These are phyloP conservation scores for Simalia tracyae DNA, from an alignment of 2,797 vertebrate species.

Conservation along the genomic window DNA sequence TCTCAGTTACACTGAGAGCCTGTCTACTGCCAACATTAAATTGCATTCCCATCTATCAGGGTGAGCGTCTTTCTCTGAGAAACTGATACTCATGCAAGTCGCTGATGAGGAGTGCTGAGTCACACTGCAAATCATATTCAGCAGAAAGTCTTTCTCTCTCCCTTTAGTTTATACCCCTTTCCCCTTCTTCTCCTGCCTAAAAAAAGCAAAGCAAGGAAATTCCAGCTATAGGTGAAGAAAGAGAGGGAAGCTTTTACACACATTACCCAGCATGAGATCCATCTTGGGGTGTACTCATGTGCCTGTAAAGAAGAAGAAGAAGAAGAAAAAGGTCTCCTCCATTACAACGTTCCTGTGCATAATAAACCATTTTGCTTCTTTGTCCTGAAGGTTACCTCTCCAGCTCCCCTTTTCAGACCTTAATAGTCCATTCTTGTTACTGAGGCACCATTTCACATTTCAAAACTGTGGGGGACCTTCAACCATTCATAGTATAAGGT, in stretches of 20 bases:
- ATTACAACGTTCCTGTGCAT: no score
- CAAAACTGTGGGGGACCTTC: neutral
- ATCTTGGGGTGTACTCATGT: neutral
- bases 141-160: neutral
- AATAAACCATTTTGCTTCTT: neutral
- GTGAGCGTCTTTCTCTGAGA: neutral
- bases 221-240: neutral
- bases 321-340: neutral
- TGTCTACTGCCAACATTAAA: neutral
- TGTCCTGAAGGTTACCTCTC: neutral
- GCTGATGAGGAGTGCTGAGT: constrained; percentile 23
- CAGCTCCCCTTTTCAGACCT: neutral
- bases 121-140: constrained; percentile 1
- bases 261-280: neutral
- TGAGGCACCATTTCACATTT: neutral
- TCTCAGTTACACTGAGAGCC: no score
- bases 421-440: no score
- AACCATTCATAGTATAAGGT: neutral
- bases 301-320: neutral
- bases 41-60: neutral
- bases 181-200: neutral
- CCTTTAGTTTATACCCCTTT: neutral
- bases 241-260: neutral
- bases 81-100: neutral
- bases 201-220: neutral